Conservation (phyloP, 2,797 vertebrate genomes). For the Hypotaenidia okinawae region DNA sequence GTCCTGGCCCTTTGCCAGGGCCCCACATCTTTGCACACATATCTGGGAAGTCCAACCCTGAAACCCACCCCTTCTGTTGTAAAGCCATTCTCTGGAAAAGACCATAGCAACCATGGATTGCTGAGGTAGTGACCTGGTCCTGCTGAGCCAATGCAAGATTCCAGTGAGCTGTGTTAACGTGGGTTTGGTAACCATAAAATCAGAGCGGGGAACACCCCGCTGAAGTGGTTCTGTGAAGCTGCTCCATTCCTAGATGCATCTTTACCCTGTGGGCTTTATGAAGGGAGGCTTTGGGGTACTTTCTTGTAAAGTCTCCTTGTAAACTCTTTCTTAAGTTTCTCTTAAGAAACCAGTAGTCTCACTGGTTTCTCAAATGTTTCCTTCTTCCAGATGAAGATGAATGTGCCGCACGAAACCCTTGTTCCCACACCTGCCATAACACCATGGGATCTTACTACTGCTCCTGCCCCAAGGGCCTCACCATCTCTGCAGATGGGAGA, state of each 20-base stretch:
- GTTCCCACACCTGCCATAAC: conserved; percentile 94
- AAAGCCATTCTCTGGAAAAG: background rate
- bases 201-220: too few relatives aligned
- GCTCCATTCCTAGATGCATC: background rate
- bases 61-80: background rate
- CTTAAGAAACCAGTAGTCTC: background rate
- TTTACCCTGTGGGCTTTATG: background rate
- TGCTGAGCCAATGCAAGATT: background rate
- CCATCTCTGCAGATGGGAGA: conserved; percentile 92
- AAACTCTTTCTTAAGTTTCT: too few relatives aligned
- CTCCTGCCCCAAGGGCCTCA: conserved; percentile 91
- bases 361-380: background rate
- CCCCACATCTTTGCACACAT: background rate
- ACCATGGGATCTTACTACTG: conserved; percentile 92
- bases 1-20: background rate
- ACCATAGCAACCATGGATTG: background rate
- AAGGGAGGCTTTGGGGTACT: background rate
- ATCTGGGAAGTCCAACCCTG: background rate
- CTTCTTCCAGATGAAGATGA: conserved; percentile 90
- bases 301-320: too few relatives aligned
- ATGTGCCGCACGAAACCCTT: conserved; percentile 85
- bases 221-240: background rate
- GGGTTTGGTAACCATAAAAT: background rate
- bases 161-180: background rate
- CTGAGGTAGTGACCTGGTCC: fast-evolving